These are phyloP conservation scores for Chrysopa pallens DNA, from an alignment of 1,140 invertebrate species.

Conservation along the genomic window DNA sequence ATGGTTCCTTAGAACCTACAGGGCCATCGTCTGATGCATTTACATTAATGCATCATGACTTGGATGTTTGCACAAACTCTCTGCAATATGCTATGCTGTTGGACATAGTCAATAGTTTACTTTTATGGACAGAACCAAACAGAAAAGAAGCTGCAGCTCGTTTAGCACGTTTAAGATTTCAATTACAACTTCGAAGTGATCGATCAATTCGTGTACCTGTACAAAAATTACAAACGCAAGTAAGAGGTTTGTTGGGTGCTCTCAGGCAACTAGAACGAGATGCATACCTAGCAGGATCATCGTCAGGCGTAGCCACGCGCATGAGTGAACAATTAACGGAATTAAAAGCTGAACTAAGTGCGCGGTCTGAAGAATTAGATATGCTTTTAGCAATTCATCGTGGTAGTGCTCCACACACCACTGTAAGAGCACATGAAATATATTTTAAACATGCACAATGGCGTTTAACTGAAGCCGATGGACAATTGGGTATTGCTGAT, in stretches of 20 bases:
- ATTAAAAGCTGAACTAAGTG: constrained; percentile 74
- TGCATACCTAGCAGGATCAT: constrained; percentile 43
- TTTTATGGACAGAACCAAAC: constrained; percentile 91
- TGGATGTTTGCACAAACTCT: constrained; percentile 94
- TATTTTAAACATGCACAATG: constrained; percentile 98
- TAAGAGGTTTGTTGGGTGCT: constrained; percentile 62
- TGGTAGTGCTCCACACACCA: constrained; percentile 46
- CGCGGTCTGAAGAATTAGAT: constrained; percentile 80
- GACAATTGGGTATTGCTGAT: constrained; percentile 92
- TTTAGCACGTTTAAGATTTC: constrained; percentile 81
- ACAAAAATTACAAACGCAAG: constrained; percentile 73
- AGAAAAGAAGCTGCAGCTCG: constrained; percentile 80
- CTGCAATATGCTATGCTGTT: constrained; percentile 88
- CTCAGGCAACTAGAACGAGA: constrained; percentile 75
- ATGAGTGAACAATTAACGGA: constrained; percentile 44
- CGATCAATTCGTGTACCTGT: constrained; percentile 86
- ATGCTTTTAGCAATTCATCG: constrained; percentile 49
- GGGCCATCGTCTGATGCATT: constrained; percentile 90
- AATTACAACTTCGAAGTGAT: constrained; percentile 72
- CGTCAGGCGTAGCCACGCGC: not conserved
- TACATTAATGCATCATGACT: constrained; percentile 93
- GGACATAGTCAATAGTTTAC: constrained; percentile 92
- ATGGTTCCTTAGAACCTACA: constrained; percentile 57
- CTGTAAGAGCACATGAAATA: constrained; percentile 85
- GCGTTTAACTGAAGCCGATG: constrained; percentile 92